Evolutionary conservation across 64 coral and sea anemone genomes (phyloP).

Genomic region (Anthopleura sola): DNA sequence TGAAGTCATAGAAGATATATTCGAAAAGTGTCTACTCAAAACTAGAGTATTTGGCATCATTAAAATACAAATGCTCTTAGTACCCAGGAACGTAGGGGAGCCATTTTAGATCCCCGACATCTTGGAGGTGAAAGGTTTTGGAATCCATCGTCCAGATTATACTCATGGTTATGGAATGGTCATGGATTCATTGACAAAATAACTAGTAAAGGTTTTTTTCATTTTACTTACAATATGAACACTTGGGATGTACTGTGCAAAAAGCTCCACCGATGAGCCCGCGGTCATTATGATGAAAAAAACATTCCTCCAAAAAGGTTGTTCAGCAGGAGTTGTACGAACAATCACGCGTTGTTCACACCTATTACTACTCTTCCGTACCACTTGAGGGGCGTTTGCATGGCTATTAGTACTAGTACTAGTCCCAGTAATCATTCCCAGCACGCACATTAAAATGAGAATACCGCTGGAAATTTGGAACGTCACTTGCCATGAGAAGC

Average conservation of each 20-base stretch:
- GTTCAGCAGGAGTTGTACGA: not conserved
- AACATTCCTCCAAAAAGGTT: constrained; percentile 4
- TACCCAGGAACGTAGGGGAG: no score
- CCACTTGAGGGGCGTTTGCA: not conserved
- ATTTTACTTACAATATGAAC: constrained; percentile 37
- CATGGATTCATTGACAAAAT: no score
- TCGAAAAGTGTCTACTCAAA: no score
- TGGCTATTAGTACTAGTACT: not conserved
- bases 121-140: no score
- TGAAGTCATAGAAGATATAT: no score
- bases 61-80: no score
- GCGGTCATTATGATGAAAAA: constrained; percentile 26
- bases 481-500: constrained; percentile 15
- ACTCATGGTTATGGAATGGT: no score
- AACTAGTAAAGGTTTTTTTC: not conserved
- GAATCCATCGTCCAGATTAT: no score
- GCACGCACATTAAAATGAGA: not conserved
- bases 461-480: constrained; percentile 31
- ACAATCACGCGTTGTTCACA: not conserved
- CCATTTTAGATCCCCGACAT: no score
- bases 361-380: not conserved
- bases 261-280: constrained; percentile 16
- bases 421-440: not conserved
- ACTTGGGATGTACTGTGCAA: constrained; percentile 22
- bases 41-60: no score